Evolutionary conservation across 2,113 vertebrate genomes (phyloP).

Genomic region (Ammodytes dubius): DNA sequence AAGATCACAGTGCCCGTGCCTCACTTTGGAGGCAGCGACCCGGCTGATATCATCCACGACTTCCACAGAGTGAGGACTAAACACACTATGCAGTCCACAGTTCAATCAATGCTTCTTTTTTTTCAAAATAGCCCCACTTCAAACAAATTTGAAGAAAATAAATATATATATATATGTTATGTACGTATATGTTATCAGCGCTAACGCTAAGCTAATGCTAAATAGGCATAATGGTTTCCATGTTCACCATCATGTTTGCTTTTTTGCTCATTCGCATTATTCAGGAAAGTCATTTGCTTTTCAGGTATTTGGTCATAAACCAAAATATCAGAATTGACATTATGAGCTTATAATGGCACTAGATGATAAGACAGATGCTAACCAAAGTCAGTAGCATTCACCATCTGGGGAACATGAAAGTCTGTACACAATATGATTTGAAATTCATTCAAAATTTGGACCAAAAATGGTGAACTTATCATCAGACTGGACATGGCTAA

Average conservation of each 20-base stretch:
- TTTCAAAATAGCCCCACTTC: no score
- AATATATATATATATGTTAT: no score
- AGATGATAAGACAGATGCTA: background rate
- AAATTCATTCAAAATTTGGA: background rate
- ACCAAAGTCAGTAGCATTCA: background rate
- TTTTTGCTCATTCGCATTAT: background rate
- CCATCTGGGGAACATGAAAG: background rate
- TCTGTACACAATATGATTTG: background rate
- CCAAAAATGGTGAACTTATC: background rate
- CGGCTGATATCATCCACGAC: constrained; percentile 95
- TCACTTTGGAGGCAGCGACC: constrained; percentile 91
- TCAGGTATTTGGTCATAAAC: background rate
- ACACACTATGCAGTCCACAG: background rate
- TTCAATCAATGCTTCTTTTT: background rate
- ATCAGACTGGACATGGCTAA: background rate
- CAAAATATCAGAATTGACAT: background rate
- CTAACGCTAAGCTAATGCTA: no score
- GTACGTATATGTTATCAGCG: no score
- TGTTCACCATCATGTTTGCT: no score
- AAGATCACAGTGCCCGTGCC: constrained; percentile 92
- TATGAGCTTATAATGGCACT: background rate
- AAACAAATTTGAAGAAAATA: no score
- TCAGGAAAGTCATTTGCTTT: background rate
- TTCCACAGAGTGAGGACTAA: constrained; percentile 90
- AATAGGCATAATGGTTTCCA: no score